phyloP scores from a whole-genome alignment of 1,140 invertebrate species.

The Drosophila micromelanica region DNA sequence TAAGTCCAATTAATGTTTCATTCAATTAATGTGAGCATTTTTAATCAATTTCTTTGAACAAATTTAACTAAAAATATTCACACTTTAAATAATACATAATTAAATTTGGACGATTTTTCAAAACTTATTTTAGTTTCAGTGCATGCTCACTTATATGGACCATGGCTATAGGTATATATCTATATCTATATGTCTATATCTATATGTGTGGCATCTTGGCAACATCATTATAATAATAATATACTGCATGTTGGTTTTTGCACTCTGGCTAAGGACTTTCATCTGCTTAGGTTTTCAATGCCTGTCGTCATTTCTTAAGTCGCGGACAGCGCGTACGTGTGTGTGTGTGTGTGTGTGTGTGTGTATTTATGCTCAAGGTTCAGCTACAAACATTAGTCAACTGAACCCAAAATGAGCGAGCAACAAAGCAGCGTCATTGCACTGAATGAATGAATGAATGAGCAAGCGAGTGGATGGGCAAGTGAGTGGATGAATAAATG shows the following conservation, averaged over 20 bases:
- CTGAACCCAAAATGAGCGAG: constrained; percentile 73
- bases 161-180: not conserved
- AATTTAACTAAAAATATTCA: too few relatives aligned
- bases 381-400: constrained; percentile 72
- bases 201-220: constrained; percentile 9
- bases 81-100: too few relatives aligned
- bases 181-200: not conserved
- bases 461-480: constrained; percentile 30
- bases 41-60: too few relatives aligned
- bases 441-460: constrained; percentile 49
- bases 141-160: not conserved
- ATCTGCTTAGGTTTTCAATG: constrained; percentile 58
- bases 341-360: not conserved
- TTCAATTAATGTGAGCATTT: too few relatives aligned
- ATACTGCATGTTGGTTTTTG: constrained; percentile 3
- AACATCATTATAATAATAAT: constrained; percentile 28
- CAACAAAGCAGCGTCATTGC: constrained; percentile 71
- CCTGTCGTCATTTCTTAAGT: constrained; percentile 16
- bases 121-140: constrained; percentile 1
- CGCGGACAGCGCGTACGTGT: constrained; percentile 59
- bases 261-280: constrained; percentile 31
- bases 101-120: not conserved
- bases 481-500: constrained; percentile 39
- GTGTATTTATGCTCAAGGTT: constrained; percentile 44
- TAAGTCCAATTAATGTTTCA: too few relatives aligned